These are phyloP conservation scores for Sylvia borin DNA, from an alignment of 2,797 vertebrate species.

Conservation along the genomic window DNA sequence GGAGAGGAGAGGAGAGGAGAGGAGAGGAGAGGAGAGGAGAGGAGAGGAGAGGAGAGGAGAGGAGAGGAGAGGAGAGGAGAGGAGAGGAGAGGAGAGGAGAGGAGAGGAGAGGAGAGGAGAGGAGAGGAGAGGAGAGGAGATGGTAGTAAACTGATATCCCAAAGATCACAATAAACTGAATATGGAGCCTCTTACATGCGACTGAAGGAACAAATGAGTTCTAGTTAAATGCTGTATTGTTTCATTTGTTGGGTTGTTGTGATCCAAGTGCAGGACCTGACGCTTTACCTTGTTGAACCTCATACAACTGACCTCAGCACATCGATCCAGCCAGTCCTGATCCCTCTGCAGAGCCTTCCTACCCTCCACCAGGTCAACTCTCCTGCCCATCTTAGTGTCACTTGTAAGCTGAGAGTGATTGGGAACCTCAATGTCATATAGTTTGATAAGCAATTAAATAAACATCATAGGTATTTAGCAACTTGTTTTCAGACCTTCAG, in stretches of 20 bases:
- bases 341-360: background rate
- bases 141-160: background rate
- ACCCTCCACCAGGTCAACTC: background rate
- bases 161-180: background rate
- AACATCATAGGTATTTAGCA: background rate
- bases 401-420: background rate
- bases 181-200: background rate
- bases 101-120: too few species aligned
- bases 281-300: background rate
- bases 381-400: fast-evolving
- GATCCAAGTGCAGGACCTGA: background rate
- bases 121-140: too few species aligned
- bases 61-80: too few species aligned
- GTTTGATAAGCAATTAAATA: background rate
- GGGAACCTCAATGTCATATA: background rate
- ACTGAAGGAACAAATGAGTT: background rate
- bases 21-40: too few species aligned
- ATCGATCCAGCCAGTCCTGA: fast-evolving
- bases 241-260: background rate
- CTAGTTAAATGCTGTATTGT: background rate
- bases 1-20: background rate
- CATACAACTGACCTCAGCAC: background rate
- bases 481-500: background rate
- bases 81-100: too few species aligned
- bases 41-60: too few species aligned